Base-by-base conservation (phyloP, 1,140 invertebrate genomes). In the Eciton burchellii region DNA sequence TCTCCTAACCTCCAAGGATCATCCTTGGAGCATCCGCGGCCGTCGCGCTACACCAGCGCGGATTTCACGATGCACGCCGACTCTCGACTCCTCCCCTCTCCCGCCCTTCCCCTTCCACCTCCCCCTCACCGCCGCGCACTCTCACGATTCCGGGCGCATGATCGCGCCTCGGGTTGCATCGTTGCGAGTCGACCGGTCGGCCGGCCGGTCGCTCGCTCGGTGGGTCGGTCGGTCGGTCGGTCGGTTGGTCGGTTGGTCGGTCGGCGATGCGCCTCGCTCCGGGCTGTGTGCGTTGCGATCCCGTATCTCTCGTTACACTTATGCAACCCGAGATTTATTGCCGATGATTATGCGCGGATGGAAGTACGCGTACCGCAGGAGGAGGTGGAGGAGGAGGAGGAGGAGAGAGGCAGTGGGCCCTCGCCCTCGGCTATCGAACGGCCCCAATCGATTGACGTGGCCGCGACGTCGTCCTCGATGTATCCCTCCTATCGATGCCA, bases 271-370 rank as follows among this genome's bases (percentile, higher is more conserved):
- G 43, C 74, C 63, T 65, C 82, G 87, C 92, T 92, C 86, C 88
- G 91, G 93, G 92, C 92, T 93, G 91, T 94, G 88, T 94, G 92
- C 92, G 92, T 93, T 93, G 91, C 92, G 93, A 94, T 93, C 91
- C 88, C 89, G 83, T 94, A 94, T 94, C 93, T 93, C 92, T 93
- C 91, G 92, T 93, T 94, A 93, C 93, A 94, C 93, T 94, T 94
- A 94, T 93, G 93, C 93, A 94, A 94, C 92, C 84, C 89, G 90
- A 93, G 93, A 94, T 94, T 94, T 94, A 93, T 94, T 94, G 92
- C 91, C 86, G 86, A 88, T 84, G 87, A 89, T 88, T 88, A 89
- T 88, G 88, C 87, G 87, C 87, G 88, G 87, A 89, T 89, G 91
- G 91, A 93, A 91, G 91, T 92, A 91, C 91, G 83, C 83, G 84